These are phyloP conservation scores for Acanthopleura granulata DNA, from an alignment of 2,888 invertebrate species.

Conservation along the genomic window DNA sequence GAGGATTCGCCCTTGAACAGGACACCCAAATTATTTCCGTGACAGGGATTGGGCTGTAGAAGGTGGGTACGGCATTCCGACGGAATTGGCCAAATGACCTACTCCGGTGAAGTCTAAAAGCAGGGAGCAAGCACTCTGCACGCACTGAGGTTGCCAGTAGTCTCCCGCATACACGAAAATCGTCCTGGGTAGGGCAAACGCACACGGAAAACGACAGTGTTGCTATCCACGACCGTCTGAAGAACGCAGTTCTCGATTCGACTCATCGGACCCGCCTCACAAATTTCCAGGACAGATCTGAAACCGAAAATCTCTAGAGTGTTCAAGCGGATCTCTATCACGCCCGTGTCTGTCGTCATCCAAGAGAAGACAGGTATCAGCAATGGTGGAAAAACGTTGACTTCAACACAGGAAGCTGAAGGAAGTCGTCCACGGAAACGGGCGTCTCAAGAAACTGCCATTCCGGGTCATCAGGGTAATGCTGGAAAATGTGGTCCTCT, in stretches of 20 bases:
- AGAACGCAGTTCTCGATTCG: conserved; percentile 56
- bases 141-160: conserved; percentile 59
- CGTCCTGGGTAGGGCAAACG: conserved; percentile 68
- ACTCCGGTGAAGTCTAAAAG: conserved; percentile 58
- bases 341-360: conserved; percentile 56
- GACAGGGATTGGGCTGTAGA: conserved; percentile 56
- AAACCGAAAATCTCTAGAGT: conserved; percentile 58
- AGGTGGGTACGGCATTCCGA: conserved; percentile 57
- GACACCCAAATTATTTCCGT: conserved; percentile 49
- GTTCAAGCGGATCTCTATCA: conserved; percentile 55
- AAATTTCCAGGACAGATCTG: conserved; percentile 60
- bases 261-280: conserved; percentile 43
- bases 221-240: conserved; percentile 52
- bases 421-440: conserved; percentile 70
- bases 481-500: conserved; percentile 68
- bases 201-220: conserved; percentile 65
- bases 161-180: conserved; percentile 68
- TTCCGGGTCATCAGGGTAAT: conserved; percentile 64
- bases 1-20: conserved; percentile 56
- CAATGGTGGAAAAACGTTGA: conserved; percentile 71
- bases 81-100: conserved; percentile 34
- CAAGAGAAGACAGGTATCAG: conserved; percentile 58
- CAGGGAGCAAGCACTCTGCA: conserved; percentile 67
- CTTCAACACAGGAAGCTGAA: conserved; percentile 70
- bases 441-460: conserved; percentile 72